Base-by-base conservation (phyloP, 2,888 invertebrate species). In the Eustalomyia histrio region DNA sequence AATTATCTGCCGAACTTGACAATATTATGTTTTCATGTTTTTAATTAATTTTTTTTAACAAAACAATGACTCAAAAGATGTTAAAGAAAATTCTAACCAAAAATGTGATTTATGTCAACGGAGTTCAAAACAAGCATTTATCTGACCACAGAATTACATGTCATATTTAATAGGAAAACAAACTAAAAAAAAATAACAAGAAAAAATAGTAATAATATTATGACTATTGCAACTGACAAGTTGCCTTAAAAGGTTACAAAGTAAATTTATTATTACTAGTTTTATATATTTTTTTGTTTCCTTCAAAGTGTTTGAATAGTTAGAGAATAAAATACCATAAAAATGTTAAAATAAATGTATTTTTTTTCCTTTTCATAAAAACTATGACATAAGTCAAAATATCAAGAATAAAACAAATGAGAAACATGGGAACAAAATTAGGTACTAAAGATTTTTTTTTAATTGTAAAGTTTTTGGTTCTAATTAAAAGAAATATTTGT, bases 211-310 rank as follows among this genome's bases (percentile, higher is more conserved):
- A 61, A 79, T 61, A 67, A 47, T 67, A 61, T 68, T 72, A 60
- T 67, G 71, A 67, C 39, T 75, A 50, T 61, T n/a, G 60, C 55
- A 74, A 71, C 52, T 52, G 47, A 60, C 68, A 60, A 68, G 75
- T 64, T 73, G 57, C 80, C 76, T 63, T 76, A 73, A 73, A 76
- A 76, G 58, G 68, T 64, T 64, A 58, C 39, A 57, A n/a, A 57
- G 33, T 58, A 52, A 68, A 80, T 80, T 80, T 80, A 75, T 80
- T 39, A 55, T 67, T 73, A 35, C 53, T 55, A 18, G 7, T 21
- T 35, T 52, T 47, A 4, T 1, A 7, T 6, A 35, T 17, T 68
- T 73, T 47, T 39, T 74, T 47, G 18, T 33, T 52, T 29, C 29
- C 29, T 39, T 39, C 12, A 39, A 39, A 39, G 6, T 6, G n/a